phyloP scores from a whole-genome alignment of 2,888 invertebrate genomes.

The Uropetala carovei region DNA sequence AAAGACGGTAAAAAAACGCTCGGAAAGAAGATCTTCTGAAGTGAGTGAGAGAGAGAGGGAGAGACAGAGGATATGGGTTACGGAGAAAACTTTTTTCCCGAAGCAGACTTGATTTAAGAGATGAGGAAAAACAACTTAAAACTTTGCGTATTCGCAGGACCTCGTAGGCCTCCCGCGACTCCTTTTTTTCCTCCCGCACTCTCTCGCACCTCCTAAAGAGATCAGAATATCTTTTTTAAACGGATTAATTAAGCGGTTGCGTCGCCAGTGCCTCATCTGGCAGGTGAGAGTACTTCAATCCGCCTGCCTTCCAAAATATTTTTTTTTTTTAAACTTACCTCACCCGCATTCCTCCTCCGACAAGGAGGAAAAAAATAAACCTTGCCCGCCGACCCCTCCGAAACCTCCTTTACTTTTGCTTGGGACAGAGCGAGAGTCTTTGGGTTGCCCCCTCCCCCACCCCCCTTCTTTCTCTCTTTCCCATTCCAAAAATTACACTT shows the following conservation, averaged over 20 bases:
- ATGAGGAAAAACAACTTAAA: not conserved
- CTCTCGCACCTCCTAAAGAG: not conserved
- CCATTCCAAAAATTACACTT: too few species aligned
- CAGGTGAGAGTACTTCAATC: not conserved
- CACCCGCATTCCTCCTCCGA: not conserved
- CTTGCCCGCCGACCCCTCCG: too few species aligned
- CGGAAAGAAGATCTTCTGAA: not conserved
- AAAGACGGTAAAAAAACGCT: not conserved
- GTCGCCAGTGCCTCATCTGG: not conserved
- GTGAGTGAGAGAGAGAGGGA: not conserved
- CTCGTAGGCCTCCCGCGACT: not conserved
- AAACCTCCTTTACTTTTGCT: too few species aligned
- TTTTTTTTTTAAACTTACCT: not conserved
- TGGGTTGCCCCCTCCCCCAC: too few species aligned
- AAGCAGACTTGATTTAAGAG: not conserved
- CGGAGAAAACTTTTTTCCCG: not conserved
- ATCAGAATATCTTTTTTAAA: not conserved
- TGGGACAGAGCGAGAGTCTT: too few species aligned
- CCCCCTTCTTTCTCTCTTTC: too few species aligned
- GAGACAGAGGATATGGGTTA: not conserved
- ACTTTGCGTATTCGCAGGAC: not conserved
- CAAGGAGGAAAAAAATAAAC: too few species aligned
- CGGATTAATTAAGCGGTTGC: constrained; percentile 19
- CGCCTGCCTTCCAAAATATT: not conserved
- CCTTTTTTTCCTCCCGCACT: not conserved